Conservation (phyloP, 2,797 vertebrate genomes). For the Benthosema pterotum region DNA sequence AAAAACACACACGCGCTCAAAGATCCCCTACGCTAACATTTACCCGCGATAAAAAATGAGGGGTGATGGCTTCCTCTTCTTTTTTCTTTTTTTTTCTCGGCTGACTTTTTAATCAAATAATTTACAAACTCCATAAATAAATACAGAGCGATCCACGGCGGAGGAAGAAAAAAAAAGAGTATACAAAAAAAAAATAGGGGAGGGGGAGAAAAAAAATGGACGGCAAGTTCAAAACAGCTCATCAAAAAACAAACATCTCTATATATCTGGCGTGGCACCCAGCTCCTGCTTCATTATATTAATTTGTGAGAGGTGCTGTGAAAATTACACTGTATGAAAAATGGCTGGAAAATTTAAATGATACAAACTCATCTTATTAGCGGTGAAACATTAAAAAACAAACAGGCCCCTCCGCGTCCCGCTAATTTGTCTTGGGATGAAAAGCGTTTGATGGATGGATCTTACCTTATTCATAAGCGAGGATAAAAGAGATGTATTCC, state of each 20-base stretch:
- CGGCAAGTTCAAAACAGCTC: conserved; percentile 84
- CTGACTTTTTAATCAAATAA: conserved; percentile 86
- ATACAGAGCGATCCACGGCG: conserved; percentile 57
- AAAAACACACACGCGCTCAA: conserved; percentile 71
- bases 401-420: conserved; percentile 87
- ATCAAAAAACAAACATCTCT: conserved; percentile 90
- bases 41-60: conserved; percentile 77
- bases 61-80: conserved; percentile 58
- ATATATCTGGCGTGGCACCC: conserved; percentile 93
- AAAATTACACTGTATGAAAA: conserved; percentile 98
- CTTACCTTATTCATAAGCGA: conserved; percentile 99
- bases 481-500: conserved; percentile 99
- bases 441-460: conserved; percentile 95
- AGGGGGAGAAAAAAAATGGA: conserved; percentile 80
- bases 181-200: conserved; percentile 23
- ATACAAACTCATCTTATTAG: conserved; percentile 99
- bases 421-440: conserved; percentile 90
- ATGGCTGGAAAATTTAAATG: conserved; percentile 99
- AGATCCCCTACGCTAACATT: conserved; percentile 75
- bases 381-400: conserved; percentile 99
- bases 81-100: conserved; percentile 52
- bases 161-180: conserved; percentile 72
- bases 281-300: conserved; percentile 99
- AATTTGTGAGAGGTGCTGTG: conserved; percentile 97
- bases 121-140: conserved; percentile 86